These are phyloP conservation scores for Meliscaeva auricollis DNA, from an alignment of 2,888 invertebrate species.

Conservation along the genomic window DNA sequence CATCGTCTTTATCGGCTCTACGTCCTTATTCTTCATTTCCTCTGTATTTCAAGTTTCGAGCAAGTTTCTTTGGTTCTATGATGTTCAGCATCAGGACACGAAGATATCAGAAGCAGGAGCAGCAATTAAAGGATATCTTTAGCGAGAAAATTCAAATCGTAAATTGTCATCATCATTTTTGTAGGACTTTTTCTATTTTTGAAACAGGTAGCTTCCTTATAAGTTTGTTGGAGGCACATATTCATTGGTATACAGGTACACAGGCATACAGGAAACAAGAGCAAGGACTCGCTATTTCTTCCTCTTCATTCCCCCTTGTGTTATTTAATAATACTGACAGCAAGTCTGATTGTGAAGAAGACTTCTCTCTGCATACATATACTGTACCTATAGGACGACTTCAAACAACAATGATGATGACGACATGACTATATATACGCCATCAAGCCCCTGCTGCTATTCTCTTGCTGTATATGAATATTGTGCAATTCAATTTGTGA, in stretches of 20 bases:
- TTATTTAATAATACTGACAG: constrained; percentile 46
- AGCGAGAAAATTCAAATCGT: constrained; percentile 56
- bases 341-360: constrained; percentile 33
- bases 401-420: neutral
- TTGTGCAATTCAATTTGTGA: constrained; percentile 64
- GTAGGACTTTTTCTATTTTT: constrained; percentile 21
- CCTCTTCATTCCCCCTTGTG: neutral
- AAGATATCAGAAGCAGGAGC: constrained; percentile 28
- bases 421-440: neutral
- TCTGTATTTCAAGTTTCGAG: constrained; percentile 3
- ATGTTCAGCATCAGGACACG: neutral
- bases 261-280: constrained; percentile 51
- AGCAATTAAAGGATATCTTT: constrained; percentile 66
- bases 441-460: constrained; percentile 40
- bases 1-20: neutral
- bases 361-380: neutral
- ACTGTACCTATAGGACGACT: no score
- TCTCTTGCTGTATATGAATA: constrained; percentile 21
- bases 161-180: constrained; percentile 58
- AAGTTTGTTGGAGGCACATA: constrained; percentile 3
- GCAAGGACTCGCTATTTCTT: constrained; percentile 42
- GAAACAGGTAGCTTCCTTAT: constrained; percentile 26
- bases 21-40: constrained; percentile 37
- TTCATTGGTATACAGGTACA: neutral
- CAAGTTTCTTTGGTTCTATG: constrained; percentile 16